Percentiles rank a stretch among this genome's conserved stretches.
These are phyloP conservation scores for Galeopterus variegatus DNA, from an alignment of 2,113 vertebrate species.

Conservation along the genomic window DNA sequence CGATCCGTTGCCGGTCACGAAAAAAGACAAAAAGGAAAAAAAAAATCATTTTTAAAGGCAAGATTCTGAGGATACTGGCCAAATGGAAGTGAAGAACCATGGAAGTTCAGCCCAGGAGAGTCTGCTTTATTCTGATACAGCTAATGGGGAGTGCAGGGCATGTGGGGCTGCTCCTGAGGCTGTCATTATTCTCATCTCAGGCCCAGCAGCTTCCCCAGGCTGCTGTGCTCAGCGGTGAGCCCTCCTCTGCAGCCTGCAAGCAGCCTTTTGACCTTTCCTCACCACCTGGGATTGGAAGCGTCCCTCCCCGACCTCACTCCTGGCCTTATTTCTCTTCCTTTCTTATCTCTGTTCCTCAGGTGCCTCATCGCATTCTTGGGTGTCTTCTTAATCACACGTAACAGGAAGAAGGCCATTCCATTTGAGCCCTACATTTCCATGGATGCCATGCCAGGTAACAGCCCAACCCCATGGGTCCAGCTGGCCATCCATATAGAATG, in stretches of 20 bases:
- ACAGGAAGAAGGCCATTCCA: constrained; percentile 91
- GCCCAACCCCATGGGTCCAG: not conserved
- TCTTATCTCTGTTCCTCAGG: constrained; percentile 84
- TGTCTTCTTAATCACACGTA: constrained; percentile 96
- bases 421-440: constrained; percentile 98
- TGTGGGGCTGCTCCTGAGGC: not conserved
- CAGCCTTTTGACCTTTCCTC: not conserved
- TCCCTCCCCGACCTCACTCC: not conserved
- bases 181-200: not conserved
- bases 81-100: not conserved
- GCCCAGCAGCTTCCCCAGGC: not conserved
- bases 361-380: constrained; percentile 94
- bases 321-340: not conserved
- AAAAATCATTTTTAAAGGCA: not conserved
- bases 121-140: not conserved
- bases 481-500: constrained; percentile 15
- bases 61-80: not conserved
- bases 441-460: constrained; percentile 95
- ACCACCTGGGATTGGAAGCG: rapidly evolving
- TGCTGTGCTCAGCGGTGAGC: not conserved
- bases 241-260: not conserved
- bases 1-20: no score
- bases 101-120: not conserved
- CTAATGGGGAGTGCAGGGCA: rapidly evolving
- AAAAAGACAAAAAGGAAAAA: no score